phyloP scores from a whole-genome alignment of 2,113 vertebrate species.

The Mobula hypostoma region DNA sequence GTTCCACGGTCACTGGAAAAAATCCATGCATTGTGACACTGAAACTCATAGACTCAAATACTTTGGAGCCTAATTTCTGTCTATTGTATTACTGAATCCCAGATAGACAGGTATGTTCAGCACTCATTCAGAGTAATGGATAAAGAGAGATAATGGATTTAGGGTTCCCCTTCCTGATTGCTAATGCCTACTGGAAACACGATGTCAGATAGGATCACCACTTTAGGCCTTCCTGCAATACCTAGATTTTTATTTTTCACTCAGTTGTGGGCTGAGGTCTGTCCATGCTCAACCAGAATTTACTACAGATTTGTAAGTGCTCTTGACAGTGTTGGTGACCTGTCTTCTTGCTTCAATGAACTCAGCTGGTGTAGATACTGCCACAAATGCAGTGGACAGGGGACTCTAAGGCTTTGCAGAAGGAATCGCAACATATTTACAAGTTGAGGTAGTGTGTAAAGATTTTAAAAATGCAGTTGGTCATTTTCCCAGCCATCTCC shows the following conservation, averaged over 20 bases:
- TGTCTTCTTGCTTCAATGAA: too few species aligned
- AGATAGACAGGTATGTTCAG: not conserved
- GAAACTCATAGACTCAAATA: not conserved
- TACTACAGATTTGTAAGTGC: too few species aligned
- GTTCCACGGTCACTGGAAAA: not conserved
- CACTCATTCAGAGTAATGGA: not conserved
- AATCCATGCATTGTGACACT: not conserved
- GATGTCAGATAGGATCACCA: not conserved
- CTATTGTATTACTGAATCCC: not conserved
- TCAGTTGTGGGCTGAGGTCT: too few species aligned
- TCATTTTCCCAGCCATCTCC: too few species aligned
- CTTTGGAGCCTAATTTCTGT: not conserved
- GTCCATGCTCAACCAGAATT: too few species aligned
- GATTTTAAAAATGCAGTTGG: too few species aligned
- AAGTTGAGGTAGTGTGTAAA: too few species aligned
- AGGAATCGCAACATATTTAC: too few species aligned
- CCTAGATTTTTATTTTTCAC: not conserved
- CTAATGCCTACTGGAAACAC: not conserved
- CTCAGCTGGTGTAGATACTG: too few species aligned
- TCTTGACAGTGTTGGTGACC: too few species aligned
- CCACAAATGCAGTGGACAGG: too few species aligned
- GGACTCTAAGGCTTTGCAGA: too few species aligned
- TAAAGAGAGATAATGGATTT: not conserved
- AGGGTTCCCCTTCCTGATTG: not conserved
- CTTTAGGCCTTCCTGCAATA: not conserved